Conservation (phyloP, 2,113 vertebrate genomes). For the Rattus norvegicus region GRCr8 NC_086029.1:56294001-56294500, state of each 20-base stretch:
- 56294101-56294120: constrained; percentile 78
- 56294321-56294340: constrained; percentile 78
- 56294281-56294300: constrained; percentile 76
- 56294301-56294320: constrained; percentile 79
- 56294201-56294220: constrained; percentile 55
- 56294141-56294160: constrained; percentile 68
- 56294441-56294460: neutral
- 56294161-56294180: constrained; percentile 59
- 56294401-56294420: neutral
- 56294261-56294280: constrained; percentile 72
- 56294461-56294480: neutral
- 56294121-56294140: constrained; percentile 70
- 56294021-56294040: constrained; percentile 65
- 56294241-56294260: constrained; percentile 74
- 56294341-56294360: constrained; percentile 80
- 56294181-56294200: constrained; percentile 67
- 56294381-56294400: neutral
- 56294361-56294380: constrained; percentile 48
- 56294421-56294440: neutral
- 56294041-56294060: constrained; percentile 68
- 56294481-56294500: neutral
- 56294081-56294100: constrained; percentile 67
- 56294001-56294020: neutral
- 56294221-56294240: constrained; percentile 74
- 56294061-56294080: constrained; percentile 74